These are phyloP conservation scores for Platysternon megacephalum DNA, from an alignment of 2,113 vertebrate species.

Conservation along the genomic window DNA sequence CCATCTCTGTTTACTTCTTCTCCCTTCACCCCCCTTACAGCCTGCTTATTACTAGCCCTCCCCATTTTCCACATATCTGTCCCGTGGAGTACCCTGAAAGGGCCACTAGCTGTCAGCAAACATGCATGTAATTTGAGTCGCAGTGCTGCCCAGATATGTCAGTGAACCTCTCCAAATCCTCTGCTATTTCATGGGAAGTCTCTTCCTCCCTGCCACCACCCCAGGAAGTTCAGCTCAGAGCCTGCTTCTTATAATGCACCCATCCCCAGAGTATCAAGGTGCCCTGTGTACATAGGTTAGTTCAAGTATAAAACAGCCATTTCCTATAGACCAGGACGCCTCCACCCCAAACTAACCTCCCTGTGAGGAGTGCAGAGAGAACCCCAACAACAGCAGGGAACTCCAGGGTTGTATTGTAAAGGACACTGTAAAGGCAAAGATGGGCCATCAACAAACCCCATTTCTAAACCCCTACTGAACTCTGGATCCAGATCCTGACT, in stretches of 20 bases:
- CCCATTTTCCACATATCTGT: background rate
- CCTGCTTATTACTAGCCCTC: background rate
- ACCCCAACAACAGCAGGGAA: background rate
- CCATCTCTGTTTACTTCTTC: background rate
- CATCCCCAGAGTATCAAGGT: background rate
- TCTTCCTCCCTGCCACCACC: background rate
- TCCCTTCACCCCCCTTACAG: background rate
- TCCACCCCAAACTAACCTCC: background rate
- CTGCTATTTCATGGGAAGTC: background rate
- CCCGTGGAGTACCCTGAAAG: background rate
- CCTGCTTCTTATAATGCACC: background rate
- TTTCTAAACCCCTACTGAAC: background rate
- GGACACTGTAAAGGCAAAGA: background rate
- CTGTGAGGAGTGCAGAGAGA: background rate
- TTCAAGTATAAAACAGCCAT: background rate
- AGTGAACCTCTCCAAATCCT: background rate
- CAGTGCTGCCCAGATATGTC: background rate
- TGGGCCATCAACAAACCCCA: background rate
- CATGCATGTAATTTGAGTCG: background rate
- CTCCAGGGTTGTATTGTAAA: rapidly evolving
- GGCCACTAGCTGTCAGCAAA: background rate
- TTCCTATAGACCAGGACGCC: background rate
- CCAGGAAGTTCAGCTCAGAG: background rate
- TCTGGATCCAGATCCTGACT: background rate
- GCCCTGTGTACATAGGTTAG: background rate